Conservation (phyloP, 1,140 invertebrate genomes). For the Triops cancriformis region DNA sequence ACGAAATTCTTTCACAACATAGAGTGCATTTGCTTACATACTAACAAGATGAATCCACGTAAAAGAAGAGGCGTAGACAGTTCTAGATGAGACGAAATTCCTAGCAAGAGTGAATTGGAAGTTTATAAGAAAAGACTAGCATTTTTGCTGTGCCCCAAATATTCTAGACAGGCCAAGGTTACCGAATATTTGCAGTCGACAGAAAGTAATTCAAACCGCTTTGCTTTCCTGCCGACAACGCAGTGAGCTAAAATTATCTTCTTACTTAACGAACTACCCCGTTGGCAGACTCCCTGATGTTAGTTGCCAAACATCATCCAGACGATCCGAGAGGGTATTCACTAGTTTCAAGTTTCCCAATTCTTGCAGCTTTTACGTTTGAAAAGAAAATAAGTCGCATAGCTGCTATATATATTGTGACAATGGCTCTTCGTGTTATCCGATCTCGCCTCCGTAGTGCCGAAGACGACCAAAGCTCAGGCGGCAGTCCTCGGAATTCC, state of each 20-base stretch:
- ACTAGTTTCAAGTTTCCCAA: background rate
- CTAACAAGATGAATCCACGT: too few relatives aligned
- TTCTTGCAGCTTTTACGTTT: background rate
- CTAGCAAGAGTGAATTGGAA: too few relatives aligned
- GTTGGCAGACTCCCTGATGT: background rate
- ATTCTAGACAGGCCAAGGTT: background rate
- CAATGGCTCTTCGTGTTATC: background rate
- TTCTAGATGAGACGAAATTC: too few relatives aligned
- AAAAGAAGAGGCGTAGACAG: too few relatives aligned
- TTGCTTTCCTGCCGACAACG: background rate
- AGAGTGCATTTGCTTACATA: too few relatives aligned
- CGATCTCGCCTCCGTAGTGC: background rate
- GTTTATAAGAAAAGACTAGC: background rate
- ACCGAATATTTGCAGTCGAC: background rate
- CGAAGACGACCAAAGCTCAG: background rate
- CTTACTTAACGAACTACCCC: background rate
- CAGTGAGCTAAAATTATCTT: constrained; percentile 11
- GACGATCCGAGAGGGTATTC: background rate
- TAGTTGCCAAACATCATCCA: background rate
- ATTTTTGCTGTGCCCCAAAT: background rate
- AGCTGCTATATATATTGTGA: background rate
- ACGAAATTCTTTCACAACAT: too few relatives aligned
- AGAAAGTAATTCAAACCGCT: background rate
- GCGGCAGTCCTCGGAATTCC: background rate
- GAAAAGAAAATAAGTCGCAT: background rate